Evolutionary conservation across 92 coral and sea anemone species (phyloP).

Genomic region (Actinernus sp.): DNA sequence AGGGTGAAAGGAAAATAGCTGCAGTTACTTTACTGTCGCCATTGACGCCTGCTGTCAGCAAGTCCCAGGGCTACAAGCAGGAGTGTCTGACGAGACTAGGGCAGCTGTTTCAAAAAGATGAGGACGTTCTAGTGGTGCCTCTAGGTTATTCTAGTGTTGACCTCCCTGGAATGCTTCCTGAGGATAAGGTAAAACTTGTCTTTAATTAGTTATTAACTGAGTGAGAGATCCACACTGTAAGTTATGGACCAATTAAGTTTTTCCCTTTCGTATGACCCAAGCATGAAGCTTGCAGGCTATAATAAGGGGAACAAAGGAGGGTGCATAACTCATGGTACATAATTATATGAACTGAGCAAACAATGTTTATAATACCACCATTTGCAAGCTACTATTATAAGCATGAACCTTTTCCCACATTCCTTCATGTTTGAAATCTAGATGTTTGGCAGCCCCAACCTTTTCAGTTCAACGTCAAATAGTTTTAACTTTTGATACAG

Average conservation of each 20-base stretch:
- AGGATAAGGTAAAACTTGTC: slow-evolving; percentile 71
- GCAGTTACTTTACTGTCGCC: slow-evolving; percentile 13
- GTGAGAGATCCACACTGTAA: not conserved
- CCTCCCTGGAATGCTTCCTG: slow-evolving; percentile 86
- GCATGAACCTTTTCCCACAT: too few relatives aligned
- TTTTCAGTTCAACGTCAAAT: too few relatives aligned
- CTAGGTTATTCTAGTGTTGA: slow-evolving; percentile 75
- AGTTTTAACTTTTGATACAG: too few relatives aligned
- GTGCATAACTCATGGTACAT: too few relatives aligned
- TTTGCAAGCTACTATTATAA: too few relatives aligned
- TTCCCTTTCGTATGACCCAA: not conserved
- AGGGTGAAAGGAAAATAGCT: slow-evolving; percentile 6
- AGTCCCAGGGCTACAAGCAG: slow-evolving; percentile 56
- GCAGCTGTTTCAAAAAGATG: slow-evolving; percentile 54
- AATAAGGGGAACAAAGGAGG: too few relatives aligned
- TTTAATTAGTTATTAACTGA: not conserved
- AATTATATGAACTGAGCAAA: too few relatives aligned
- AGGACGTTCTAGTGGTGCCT: slow-evolving; percentile 75
- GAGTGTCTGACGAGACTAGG: slow-evolving; percentile 49
- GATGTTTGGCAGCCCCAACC: too few relatives aligned
- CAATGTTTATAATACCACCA: too few relatives aligned
- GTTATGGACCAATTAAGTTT: not conserved
- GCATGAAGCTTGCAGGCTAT: not conserved
- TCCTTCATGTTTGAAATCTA: too few relatives aligned
- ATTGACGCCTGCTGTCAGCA: slow-evolving; percentile 6